phyloP scores from a whole-genome alignment of 2,797 vertebrate species.

The Vireo griseus region DNA sequence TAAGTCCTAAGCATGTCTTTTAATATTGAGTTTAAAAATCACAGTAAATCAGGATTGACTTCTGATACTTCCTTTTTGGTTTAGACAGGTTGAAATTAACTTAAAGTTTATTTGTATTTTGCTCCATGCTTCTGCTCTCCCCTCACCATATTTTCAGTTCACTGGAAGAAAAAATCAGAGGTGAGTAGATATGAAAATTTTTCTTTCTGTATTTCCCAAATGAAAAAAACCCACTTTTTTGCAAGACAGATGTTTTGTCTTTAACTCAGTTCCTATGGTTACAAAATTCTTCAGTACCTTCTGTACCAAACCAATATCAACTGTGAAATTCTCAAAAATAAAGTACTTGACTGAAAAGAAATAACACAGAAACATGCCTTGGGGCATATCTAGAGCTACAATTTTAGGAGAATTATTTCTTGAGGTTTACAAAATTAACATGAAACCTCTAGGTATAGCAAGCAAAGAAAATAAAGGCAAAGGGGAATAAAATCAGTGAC shows the following conservation, averaged over 20 bases:
- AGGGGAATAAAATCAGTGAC: background rate
- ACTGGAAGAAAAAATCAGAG: background rate
- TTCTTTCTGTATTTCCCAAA: background rate
- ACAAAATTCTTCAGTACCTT: constrained; percentile 10
- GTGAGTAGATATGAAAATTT: background rate
- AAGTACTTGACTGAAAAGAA: background rate
- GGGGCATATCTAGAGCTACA: background rate
- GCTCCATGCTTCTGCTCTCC: background rate
- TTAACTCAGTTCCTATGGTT: background rate
- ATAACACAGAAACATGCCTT: background rate
- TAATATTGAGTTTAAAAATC: background rate
- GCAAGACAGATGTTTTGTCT: constrained; percentile 13
- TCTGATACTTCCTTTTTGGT: background rate
- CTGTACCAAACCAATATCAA: background rate
- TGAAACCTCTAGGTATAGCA: background rate
- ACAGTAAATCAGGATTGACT: background rate
- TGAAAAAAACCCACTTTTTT: background rate
- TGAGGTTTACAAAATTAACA: background rate
- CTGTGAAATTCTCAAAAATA: constrained; percentile 17
- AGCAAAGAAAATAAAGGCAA: background rate
- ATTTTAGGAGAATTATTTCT: background rate
- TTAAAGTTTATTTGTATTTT: background rate
- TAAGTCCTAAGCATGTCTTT: accelerated
- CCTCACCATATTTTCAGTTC: background rate
- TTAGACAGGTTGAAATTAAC: background rate